phyloP scores from a whole-genome alignment of 2,888 invertebrate genomes.

The Ormyrus thymus region DNA sequence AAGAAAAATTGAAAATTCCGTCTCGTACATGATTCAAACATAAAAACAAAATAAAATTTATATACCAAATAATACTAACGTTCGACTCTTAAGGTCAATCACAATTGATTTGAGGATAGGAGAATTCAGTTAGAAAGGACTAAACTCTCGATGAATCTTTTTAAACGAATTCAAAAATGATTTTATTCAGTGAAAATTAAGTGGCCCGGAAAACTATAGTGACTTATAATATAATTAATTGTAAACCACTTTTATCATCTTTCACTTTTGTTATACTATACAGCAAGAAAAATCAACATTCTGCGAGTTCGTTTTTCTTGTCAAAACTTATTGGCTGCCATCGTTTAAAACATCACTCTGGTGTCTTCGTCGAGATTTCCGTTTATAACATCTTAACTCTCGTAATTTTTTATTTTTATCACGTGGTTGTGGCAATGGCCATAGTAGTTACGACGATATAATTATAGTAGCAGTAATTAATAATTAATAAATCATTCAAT shows the following conservation, averaged over 20 bases:
- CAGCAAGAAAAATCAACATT: slow-evolving; percentile 53
- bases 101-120: slow-evolving; percentile 31
- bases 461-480: slow-evolving; percentile 52
- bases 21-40: background rate
- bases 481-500: slow-evolving; percentile 62
- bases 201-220: slow-evolving; percentile 51
- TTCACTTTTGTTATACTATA: slow-evolving; percentile 40
- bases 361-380: slow-evolving; percentile 39
- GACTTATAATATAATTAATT: slow-evolving; percentile 50
- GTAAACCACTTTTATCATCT: slow-evolving; percentile 44
- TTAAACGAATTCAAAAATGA: slow-evolving; percentile 55
- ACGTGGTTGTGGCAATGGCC: slow-evolving; percentile 54
- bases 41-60: slow-evolving; percentile 29
- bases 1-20: slow-evolving; percentile 32
- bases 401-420: slow-evolving; percentile 44
- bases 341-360: slow-evolving; percentile 46
- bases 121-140: slow-evolving; percentile 21
- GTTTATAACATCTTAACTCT: slow-evolving; percentile 42
- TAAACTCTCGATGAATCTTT: slow-evolving; percentile 30
- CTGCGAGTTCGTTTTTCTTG: slow-evolving; percentile 44
- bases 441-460: slow-evolving; percentile 54
- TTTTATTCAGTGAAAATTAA: slow-evolving; percentile 56
- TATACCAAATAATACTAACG: slow-evolving; percentile 45
- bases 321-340: slow-evolving; percentile 51
- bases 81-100: slow-evolving; percentile 11